Base-by-base conservation (phyloP, 2,888 invertebrate species). In the Cyaniris semiargus region DNA sequence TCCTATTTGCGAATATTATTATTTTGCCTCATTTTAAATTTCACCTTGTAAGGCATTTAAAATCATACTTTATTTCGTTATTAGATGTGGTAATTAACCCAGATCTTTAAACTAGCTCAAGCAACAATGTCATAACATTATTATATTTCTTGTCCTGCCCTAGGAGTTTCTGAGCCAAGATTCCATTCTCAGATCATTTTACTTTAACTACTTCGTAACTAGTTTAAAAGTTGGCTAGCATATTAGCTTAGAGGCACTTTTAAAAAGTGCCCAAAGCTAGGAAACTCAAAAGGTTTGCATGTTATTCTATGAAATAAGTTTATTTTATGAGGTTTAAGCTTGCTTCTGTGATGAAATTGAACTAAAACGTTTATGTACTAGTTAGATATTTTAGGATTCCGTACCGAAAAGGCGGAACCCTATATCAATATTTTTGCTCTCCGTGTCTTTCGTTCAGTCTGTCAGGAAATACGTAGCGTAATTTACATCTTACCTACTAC, bases 221-320 rank as follows among this genome's bases (percentile, higher is more conserved):
- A 74, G 53, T 74, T 74, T 74, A 23, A 74, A 74, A 74, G 74
- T 74, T 74, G 74, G 74, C 74, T 74, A 27, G 74, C 74, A 48
- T 72, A 72, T 74, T 27, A 44, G 48, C 18, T 74, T 27, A 48
- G 27, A 72, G 44, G 38, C 44, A 74, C 74, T 74, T 74, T 74
- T 48, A 27, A 53, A 74, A 74, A 74, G 53, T 72, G 72, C 72
- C 72, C 44, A 72, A 44, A 38, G 44, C 44, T 44, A 72, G 13
- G 72, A 5, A 44, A 21, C 38, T 44, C 72, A 72, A 72, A 72
- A 72, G 48, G 44, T 72, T 72, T 72, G 66, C 66, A 66, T 66
- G 38, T 44, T 38, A 44, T 23, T 44, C 21, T 72, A 21, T 44
- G 13, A 72, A 38, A 44, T 23, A 72, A 72, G 38, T 72, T 72